Evolutionary conservation across 2,797 vertebrate genomes (phyloP), one percentile per base, ranked within the genome.

Genomic region (Spheniscus humboldti): DNA sequence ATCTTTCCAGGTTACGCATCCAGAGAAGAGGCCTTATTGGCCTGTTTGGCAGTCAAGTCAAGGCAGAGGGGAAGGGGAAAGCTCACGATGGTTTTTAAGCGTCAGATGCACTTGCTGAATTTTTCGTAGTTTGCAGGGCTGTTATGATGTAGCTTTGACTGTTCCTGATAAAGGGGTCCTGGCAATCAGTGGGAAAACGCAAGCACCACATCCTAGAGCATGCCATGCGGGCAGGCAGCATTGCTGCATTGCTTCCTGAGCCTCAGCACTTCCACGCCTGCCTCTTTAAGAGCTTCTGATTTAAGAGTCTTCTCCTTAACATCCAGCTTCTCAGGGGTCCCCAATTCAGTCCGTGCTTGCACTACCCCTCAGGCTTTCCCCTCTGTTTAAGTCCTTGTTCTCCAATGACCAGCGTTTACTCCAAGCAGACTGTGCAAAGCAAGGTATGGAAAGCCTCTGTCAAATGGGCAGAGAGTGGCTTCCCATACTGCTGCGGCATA

Each of bases 341-440:
- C 72, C 63, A 76, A 1, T 78, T 78, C 64, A 62, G 11, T 56
- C 62, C 88, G 52, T 67, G 79, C 73, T 88, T 63, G 69, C 73
- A 39, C 85, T 83, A 66, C 50, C 28, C 45, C 75, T 88, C 78
- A 72, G 55, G 66, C 30, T 81, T 91, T 53, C 14, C 15, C 47
- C 20, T 47, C 18, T 30, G 28, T 73, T 52, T 48, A 82, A 85
- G n/a, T 52, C 55, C 47, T 87, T 7, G 5, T 75, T 87, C 77
- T 86, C 60, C 71, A 60, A 41, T 59, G 72, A 83, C 66, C 87
- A 92, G 78, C 28, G 0, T 52, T 71, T 76, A 53, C 56, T 83
- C 72, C 78, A 53, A 59, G 84, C 76, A 86, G 90, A 91, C 86
- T 66, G 35, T 68, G 91, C 86, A 93, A 93, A 74, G 90, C 92